Base-by-base conservation (phyloP, 2,888 invertebrate species). In the Balanococcus diminutus region DNA sequence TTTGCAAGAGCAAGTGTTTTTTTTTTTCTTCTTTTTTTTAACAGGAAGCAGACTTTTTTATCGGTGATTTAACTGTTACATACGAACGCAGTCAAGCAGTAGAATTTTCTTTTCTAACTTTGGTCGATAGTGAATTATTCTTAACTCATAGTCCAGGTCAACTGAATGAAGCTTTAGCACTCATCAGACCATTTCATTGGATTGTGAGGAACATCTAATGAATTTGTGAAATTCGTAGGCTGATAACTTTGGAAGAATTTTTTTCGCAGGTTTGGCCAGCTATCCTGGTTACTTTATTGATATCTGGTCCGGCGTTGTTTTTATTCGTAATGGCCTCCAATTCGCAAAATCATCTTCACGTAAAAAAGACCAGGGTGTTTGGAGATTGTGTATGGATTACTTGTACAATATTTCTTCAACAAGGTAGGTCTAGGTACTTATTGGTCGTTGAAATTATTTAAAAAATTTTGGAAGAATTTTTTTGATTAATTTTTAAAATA, bases 121-220 rank as follows among this genome's bases (percentile, higher is more conserved):
- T 95, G 56, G 94, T 94, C 0, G 95, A 95, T 88, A 94, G 94
- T 22, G 95, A 94, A 0, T 94, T 95, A 0, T 95, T 95, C 89
- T 91, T 94, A 0, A 95, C 95, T 0, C 95, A 95, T 88, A 93
- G 94, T 0, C 95, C 95, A 0, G 92, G 93, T 0, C 92, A 92
- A 86, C 90, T 95, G 0, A 95, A 94, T 88, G 95, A 95, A 89
- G 94, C 95, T 0, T 89, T 95, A 22, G 95, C 94, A 11, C 91
- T 95, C 25, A 91, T 95, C 87, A 91, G 95, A 82, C 95, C 95
- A 0, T 95, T 95, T 88, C 93, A 93, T 86, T 93, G 93, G 92
- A 92, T 94, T 90, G 95, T 93, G 89, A 89, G 88, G 51, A 36
- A 79, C 9, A 9, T 46, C 14, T 32, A 42, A 32, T 19, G 36